Evolutionary conservation across 2,113 vertebrate species (phyloP).

Genomic region (Zapornia atra): DNA sequence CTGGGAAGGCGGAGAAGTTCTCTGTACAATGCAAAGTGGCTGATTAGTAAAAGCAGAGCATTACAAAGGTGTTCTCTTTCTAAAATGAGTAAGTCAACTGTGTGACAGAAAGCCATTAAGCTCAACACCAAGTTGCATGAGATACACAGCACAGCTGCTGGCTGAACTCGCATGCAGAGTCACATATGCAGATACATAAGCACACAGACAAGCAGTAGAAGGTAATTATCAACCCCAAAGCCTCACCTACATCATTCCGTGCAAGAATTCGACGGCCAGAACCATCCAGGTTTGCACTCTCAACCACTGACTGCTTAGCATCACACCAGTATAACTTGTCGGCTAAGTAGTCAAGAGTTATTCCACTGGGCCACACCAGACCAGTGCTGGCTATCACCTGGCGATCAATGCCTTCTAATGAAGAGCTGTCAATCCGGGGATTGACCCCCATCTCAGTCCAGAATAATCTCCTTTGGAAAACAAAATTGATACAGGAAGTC

Average conservation of each 20-base stretch:
- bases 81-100: background rate
- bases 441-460: conserved; percentile 87
- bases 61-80: background rate
- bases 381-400: conserved; percentile 73
- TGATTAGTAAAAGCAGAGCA: background rate
- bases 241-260: conserved; percentile 96
- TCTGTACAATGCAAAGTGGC: background rate
- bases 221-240: conserved; percentile 62
- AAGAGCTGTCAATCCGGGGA: conserved; percentile 84
- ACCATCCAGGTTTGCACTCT: conserved; percentile 86
- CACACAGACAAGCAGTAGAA: background rate
- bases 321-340: conserved; percentile 91
- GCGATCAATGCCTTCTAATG: conserved; percentile 81
- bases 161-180: background rate
- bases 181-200: background rate
- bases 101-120: background rate
- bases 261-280: conserved; percentile 82
- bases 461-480: conserved; percentile 88
- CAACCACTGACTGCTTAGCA: conserved; percentile 79
- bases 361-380: conserved; percentile 85
- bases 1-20: background rate
- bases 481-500: conserved; percentile 48
- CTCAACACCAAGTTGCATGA: background rate
- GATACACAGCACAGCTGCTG: background rate
- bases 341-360: conserved; percentile 84